A percentile compares a stretch with the other conserved stretches of the same genome.
These are phyloP conservation scores for Aethina tumida DNA, from an alignment of 1,140 invertebrate genomes.

Conservation along the genomic window DNA sequence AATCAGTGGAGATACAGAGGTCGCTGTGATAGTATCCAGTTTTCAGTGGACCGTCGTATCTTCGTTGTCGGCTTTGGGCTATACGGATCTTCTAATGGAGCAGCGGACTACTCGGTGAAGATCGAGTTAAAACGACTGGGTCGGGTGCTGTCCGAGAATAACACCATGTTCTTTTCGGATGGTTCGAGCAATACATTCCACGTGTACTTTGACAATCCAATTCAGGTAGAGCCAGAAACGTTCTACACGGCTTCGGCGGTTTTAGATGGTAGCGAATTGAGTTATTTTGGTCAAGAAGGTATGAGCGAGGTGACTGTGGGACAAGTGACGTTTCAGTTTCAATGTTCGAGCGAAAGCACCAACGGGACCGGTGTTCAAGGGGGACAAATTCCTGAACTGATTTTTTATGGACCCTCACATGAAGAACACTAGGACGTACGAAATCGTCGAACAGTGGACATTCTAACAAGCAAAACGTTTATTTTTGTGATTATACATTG, in stretches of 20 bases:
- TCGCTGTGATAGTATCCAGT: constrained; percentile 85
- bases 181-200: constrained; percentile 89
- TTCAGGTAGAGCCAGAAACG: constrained; percentile 79
- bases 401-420: constrained; percentile 76
- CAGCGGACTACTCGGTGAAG: constrained; percentile 82
- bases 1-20: constrained; percentile 93
- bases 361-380: constrained; percentile 91
- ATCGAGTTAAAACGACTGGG: constrained; percentile 83
- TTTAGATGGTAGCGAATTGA: constrained; percentile 80
- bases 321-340: constrained; percentile 86
- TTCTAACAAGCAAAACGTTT: neutral
- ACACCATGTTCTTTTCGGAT: constrained; percentile 87
- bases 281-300: constrained; percentile 92
- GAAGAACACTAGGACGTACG: constrained; percentile 32
- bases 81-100: constrained; percentile 85
- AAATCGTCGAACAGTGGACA: too few species aligned
- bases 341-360: constrained; percentile 87
- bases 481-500: constrained; percentile 4
- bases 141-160: constrained; percentile 76
- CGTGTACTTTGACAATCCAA: constrained; percentile 87
- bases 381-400: constrained; percentile 87
- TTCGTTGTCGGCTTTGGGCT: constrained; percentile 88
- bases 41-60: constrained; percentile 84
- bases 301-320: constrained; percentile 83
- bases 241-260: constrained; percentile 87